Percentiles rank a stretch among this genome's conserved stretches.
Evolutionary conservation across 2,113 vertebrate genomes (phyloP).

Genomic region (Pollachius pollachius): DNA sequence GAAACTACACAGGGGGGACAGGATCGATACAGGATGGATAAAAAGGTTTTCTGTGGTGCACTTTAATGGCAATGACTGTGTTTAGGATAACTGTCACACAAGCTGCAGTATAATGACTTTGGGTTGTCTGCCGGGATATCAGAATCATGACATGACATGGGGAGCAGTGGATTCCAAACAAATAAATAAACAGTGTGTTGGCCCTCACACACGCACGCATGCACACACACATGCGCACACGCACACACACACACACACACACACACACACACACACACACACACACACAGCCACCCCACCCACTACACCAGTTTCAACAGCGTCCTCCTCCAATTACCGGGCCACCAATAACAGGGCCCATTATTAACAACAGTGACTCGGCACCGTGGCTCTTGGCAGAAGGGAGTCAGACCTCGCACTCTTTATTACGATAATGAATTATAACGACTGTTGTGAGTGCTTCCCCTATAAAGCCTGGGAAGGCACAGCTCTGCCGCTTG

Average conservation of each 20-base stretch:
- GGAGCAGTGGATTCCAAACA: too few relatives aligned
- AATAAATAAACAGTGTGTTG: too few relatives aligned
- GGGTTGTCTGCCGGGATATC: background rate
- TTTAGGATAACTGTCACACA: too few relatives aligned
- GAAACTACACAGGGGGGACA: too few relatives aligned
- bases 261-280: too few relatives aligned
- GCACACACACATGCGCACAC: too few relatives aligned
- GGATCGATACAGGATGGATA: too few relatives aligned
- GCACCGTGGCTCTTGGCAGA: conserved; percentile 9
- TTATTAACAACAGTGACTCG: conserved; percentile 28
- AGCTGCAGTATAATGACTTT: too few relatives aligned
- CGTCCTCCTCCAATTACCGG: conserved; percentile 24
- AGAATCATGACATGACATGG: background rate
- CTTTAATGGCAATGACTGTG: too few relatives aligned
- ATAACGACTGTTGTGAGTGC: conserved; percentile 59
- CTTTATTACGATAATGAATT: conserved; percentile 61
- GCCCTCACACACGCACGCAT: conserved; percentile 6
- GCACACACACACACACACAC: background rate
- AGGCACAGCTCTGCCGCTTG: conserved; percentile 19
- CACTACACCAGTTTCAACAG: conserved; percentile 11
- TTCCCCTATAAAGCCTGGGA: conserved; percentile 40
- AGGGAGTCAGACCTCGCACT: conserved; percentile 31
- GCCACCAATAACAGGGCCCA: conserved; percentile 21
- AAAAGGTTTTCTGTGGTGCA: too few relatives aligned
- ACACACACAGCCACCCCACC: background rate